A percentile compares a stretch with the other conserved stretches of the same genome.
These are phyloP conservation scores for Perccottus glenii DNA, from an alignment of 2,113 vertebrate species.

Conservation along the genomic window DNA sequence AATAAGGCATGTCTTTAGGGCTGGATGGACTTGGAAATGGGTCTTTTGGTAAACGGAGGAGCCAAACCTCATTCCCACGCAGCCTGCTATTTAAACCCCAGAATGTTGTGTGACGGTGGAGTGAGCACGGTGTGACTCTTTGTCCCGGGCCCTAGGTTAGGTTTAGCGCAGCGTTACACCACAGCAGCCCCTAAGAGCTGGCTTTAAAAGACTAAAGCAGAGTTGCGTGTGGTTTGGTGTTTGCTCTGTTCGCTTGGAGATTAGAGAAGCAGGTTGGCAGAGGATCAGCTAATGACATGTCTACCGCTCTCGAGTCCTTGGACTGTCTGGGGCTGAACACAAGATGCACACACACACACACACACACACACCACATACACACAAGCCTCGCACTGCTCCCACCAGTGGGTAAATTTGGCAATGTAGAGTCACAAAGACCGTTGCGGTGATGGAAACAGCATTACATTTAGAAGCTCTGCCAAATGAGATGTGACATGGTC, in stretches of 20 bases:
- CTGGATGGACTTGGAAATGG: slow-evolving; percentile 34
- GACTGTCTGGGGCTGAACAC: slow-evolving; percentile 69
- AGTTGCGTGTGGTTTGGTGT: slow-evolving; percentile 71
- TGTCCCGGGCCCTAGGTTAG: slow-evolving; percentile 60
- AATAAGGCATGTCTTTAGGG: slow-evolving; percentile 34
- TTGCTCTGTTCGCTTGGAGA: slow-evolving; percentile 71
- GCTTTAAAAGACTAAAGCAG: slow-evolving; percentile 65
- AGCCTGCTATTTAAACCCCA: slow-evolving; percentile 70
- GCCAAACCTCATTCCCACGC: slow-evolving; percentile 55
- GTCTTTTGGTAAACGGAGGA: slow-evolving; percentile 39
- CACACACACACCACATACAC: slow-evolving; percentile 19
- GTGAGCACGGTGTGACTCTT: slow-evolving; percentile 54
- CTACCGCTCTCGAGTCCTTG: slow-evolving; percentile 69
- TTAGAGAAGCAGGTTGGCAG: slow-evolving; percentile 72
- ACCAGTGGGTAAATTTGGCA: slow-evolving; percentile 37
- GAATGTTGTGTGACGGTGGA: slow-evolving; percentile 49
- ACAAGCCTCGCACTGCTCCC: slow-evolving; percentile 19
- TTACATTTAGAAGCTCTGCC: slow-evolving; percentile 43
- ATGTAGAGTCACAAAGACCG: slow-evolving; percentile 33
- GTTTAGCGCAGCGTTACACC: slow-evolving; percentile 57
- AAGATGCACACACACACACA: slow-evolving; percentile 2
- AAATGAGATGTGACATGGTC: slow-evolving; percentile 56
- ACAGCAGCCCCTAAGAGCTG: slow-evolving; percentile 41
- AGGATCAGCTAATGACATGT: slow-evolving; percentile 75
- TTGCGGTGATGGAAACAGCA: slow-evolving; percentile 44